Base-by-base conservation (phyloP, 2,888 invertebrate genomes). In the Cerastis leucographa region DNA sequence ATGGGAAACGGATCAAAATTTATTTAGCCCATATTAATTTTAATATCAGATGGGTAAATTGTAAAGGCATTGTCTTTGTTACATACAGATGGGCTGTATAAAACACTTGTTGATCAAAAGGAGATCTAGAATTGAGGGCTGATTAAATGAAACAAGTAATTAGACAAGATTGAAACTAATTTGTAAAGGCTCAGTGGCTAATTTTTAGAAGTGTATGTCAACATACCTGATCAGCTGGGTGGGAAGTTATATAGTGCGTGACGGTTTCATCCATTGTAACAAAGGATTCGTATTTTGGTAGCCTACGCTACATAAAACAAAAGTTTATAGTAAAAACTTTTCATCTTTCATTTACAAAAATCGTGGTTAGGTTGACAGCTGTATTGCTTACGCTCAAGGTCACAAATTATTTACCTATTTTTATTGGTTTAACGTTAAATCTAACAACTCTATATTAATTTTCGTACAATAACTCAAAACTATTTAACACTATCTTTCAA, bases 181-280 rank as follows among this genome's bases (percentile, higher is more conserved):
- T 75, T 67, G 51, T 54, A n/a, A 51, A 7, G 42, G n/a, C 4
- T 4, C 14, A 49, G 1, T 59, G 49, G 22, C 2, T 65, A 68
- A 56, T 35, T 67, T 19, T 46, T 17, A 42, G 46, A 42, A 62
- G 8, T 46, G 35, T 25, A 22, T n/a, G 61, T 59, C 56, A 40
- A 83, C 84, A 87, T 91, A 95, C 96, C 93, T 95, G 96, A 61
- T 92, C 90, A 19, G 93, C 76, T 78, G 94, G 94, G 72, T 96
- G 96, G 3, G 96, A 89, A 89, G 95, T 95, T 73, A 96, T 96
- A 83, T 96, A 96, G 88, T 96, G 96, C 22, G 94, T 94, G 44
- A 96, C 96, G 8, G 94, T 94, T 85, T 96, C 96, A 74, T 96
- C 96, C 93, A 96, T 96, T 88, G 94, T 95, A 76, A 94, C 93